phyloP scores from a whole-genome alignment of 2,888 invertebrate species.

The Erpobdella octoculata region DNA sequence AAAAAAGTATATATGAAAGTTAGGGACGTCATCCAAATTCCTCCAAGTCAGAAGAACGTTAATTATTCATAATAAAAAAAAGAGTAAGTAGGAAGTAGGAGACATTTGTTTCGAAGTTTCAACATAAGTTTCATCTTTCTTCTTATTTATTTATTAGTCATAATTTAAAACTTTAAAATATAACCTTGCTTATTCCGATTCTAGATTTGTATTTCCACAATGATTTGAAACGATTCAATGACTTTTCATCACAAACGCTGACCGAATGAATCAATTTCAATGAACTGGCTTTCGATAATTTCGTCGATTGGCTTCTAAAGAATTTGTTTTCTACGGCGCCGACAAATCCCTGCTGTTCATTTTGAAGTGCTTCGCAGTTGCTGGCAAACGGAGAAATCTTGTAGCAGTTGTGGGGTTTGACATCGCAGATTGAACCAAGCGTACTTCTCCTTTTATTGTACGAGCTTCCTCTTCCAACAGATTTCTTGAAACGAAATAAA shows the following conservation, averaged over 20 bases:
- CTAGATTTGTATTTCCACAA: conserved; percentile 12
- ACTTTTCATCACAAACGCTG: background rate
- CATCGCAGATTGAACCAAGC: background rate
- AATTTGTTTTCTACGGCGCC: background rate
- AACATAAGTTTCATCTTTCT: too few species aligned
- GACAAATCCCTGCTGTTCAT: background rate
- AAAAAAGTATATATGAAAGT: too few species aligned
- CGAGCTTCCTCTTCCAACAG: background rate
- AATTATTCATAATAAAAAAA: too few species aligned
- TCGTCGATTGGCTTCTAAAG: background rate
- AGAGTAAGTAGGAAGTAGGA: too few species aligned
- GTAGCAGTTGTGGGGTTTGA: background rate
- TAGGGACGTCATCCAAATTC: too few species aligned
- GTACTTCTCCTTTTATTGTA: background rate
- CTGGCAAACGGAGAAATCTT: background rate
- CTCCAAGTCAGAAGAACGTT: too few species aligned
- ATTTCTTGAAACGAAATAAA: background rate
- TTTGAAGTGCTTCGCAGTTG: background rate
- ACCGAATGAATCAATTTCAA: conserved; percentile 12
- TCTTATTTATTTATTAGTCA: too few species aligned
- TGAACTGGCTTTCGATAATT: background rate
- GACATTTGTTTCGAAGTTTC: too few species aligned
- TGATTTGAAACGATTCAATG: background rate
- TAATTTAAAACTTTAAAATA: too few species aligned
- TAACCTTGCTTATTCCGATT: background rate